Evolutionary conservation across 2,888 invertebrate genomes (phyloP), one percentile per base, ranked within the genome.

Genomic region (Ceramica pisi): DNA sequence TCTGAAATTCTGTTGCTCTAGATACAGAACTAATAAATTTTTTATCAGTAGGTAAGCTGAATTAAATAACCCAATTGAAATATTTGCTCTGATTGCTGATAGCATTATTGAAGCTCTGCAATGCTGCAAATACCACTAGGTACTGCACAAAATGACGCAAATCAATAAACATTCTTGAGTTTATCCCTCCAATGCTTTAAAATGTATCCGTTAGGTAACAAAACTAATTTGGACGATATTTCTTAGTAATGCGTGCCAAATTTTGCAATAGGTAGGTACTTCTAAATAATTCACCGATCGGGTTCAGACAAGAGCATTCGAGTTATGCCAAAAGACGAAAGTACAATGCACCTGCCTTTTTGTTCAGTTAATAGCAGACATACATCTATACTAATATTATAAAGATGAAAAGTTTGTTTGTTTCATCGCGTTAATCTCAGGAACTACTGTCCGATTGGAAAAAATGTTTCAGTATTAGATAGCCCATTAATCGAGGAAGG

Each of bases 221-320:
- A 26, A 53, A 70, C n/a, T 53, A 41, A 64, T 68, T 26, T 68
- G 31, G n/a, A 46, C 44, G 41, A n/a, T 64, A 67, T 78, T 72
- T 46, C 23, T 56, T 50, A 38, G 26, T 19, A 19, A 8, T 35
- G 19, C 31, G 55, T 79, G 73, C 77, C 80, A 77, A 64, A 26
- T 14, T 26, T 71, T 50, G 38, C 64, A 41, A 41, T 41, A 38
- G 35, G 12, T 56, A 48, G n/a, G n/a, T n/a, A 64, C 53, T 41
- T 9, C 19, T 19, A 8, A 38, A 69, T 5, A 12, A 23, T n/a
- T 60, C 35, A 46, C 19, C 16, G 12, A 61, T 65, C 38, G 12
- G 19, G 50, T 60, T 59, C 26, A 35, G 59, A 48, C 31, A 50
- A 44, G 26, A 16, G 55, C 59, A 35, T 63, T 65, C 35, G 12